A percentile compares a stretch with the other conserved stretches of the same genome.
Evolutionary conservation across 2,113 vertebrate species (phyloP).

Genomic region (Microcebus ravelobensis): DNA sequence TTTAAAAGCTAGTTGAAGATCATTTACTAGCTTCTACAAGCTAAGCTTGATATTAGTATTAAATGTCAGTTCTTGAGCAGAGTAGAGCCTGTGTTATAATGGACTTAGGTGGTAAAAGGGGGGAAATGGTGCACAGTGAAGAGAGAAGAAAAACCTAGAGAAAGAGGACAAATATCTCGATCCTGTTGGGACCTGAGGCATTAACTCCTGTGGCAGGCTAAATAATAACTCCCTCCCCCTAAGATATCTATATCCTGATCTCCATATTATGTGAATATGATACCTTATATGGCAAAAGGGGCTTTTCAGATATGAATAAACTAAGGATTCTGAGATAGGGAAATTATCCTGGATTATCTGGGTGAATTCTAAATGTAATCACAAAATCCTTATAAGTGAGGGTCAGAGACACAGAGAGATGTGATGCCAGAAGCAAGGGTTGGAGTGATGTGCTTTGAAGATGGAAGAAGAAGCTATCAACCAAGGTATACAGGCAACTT

Average conservation of each 20-base stretch:
- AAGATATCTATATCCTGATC: neutral
- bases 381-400: neutral
- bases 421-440: neutral
- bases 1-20: neutral
- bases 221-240: neutral
- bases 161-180: neutral
- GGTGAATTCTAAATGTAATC: neutral
- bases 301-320: neutral
- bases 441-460: neutral
- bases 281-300: neutral
- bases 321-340: neutral
- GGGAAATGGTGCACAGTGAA: neutral
- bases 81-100: neutral
- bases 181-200: neutral
- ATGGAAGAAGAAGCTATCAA: neutral
- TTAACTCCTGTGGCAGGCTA: neutral
- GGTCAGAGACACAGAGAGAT: neutral
- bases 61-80: neutral
- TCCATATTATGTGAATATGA: neutral
- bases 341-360: neutral
- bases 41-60: neutral
- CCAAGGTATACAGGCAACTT: neutral
- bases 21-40: neutral
- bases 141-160: neutral
- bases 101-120: neutral